These are phyloP conservation scores for Glaucidium brasilianum DNA, from an alignment of 2,113 vertebrate species.

Conservation along the genomic window DNA sequence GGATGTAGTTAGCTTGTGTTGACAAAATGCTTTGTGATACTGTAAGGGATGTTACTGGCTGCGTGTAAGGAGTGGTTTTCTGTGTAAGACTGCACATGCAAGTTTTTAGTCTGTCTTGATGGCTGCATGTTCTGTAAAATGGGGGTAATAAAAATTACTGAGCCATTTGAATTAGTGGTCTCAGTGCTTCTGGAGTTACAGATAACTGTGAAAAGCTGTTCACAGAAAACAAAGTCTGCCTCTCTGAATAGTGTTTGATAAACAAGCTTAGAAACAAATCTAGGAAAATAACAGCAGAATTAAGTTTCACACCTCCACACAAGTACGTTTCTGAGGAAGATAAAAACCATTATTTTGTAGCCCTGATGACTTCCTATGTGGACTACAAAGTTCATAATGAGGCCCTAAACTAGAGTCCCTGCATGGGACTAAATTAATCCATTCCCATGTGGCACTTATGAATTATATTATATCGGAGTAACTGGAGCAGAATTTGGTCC, in stretches of 20 bases:
- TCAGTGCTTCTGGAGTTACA: not conserved
- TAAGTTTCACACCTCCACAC: not conserved
- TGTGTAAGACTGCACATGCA: rapidly evolving
- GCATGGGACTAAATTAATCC: not conserved
- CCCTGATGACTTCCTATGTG: not conserved
- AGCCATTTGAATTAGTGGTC: not conserved
- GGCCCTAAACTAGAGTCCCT: not conserved
- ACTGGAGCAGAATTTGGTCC: not conserved
- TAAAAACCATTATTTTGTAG: not conserved
- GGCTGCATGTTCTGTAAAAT: not conserved
- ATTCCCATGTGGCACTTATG: not conserved
- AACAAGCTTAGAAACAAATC: not conserved
- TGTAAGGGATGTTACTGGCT: not conserved
- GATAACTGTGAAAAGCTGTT: not conserved
- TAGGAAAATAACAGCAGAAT: not conserved
- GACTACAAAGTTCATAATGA: not conserved
- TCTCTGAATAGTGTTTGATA: not conserved
- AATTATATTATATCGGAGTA: not conserved
- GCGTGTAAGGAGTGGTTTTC: not conserved
- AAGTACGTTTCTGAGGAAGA: not conserved
- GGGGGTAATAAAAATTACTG: not conserved
- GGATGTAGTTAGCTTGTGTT: not conserved
- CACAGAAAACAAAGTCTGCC: not conserved
- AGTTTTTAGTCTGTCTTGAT: not conserved
- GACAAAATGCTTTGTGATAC: not conserved